Evolutionary conservation across 2,797 vertebrate genomes (phyloP).

Genomic region (Natrix natrix): DNA sequence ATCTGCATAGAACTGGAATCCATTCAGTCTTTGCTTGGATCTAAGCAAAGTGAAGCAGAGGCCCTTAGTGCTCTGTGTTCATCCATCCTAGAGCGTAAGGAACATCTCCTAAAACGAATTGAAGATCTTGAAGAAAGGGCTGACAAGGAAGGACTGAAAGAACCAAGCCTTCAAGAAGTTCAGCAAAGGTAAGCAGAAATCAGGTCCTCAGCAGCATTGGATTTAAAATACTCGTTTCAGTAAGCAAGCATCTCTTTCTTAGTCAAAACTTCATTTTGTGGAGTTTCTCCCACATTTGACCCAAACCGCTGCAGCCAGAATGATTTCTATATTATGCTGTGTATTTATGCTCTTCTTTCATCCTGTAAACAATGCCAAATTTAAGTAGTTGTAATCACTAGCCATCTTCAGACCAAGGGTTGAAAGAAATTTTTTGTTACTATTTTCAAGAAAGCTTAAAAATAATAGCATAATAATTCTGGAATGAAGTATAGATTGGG

Average conservation of each 20-base stretch:
- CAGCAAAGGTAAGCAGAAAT: constrained; percentile 85
- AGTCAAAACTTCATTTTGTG: not conserved
- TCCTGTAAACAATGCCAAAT: not conserved
- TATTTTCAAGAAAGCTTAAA: not conserved
- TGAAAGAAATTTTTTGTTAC: not conserved
- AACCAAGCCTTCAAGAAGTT: constrained; percentile 81
- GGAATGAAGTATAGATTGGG: not conserved
- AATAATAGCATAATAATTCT: not conserved
- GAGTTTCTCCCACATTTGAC: not conserved
- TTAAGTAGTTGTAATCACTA: not conserved
- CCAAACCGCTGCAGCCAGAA: not conserved
- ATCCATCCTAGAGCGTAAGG: constrained; percentile 83
- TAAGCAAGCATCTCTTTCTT: not conserved
- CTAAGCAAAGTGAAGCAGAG: constrained; percentile 87
- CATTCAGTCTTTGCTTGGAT: constrained; percentile 82
- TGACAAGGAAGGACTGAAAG: constrained; percentile 74
- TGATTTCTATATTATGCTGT: not conserved
- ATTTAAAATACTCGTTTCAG: not conserved
- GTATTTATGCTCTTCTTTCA: not conserved
- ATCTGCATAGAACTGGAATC: constrained; percentile 76
- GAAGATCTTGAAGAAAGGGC: constrained; percentile 83
- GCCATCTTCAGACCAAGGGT: not conserved
- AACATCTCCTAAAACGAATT: constrained; percentile 82
- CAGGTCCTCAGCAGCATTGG: not conserved
- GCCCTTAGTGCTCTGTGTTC: constrained; percentile 79